Base-by-base conservation (phyloP, 2,113 vertebrate genomes). In the Vanacampus margaritifer region DNA sequence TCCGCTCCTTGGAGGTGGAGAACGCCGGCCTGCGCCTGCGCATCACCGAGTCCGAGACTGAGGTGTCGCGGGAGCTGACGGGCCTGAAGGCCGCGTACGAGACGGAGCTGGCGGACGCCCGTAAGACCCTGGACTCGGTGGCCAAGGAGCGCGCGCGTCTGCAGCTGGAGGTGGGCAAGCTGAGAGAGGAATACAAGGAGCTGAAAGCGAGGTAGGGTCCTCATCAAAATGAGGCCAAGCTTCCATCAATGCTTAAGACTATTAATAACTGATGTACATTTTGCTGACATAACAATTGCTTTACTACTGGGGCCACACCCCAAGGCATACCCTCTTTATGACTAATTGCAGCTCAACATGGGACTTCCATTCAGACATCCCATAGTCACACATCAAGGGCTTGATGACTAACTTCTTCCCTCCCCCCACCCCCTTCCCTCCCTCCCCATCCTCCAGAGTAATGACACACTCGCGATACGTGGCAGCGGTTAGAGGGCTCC, bases 21-120 rank as follows among this genome's bases (percentile, higher is more conserved):
- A 99, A 98, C 1, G 94, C 96, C 0, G 94, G 94, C 1, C 88
- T 99, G 75, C 89, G 96, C 3, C 84, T 98, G 65, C 95, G 96
- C 75, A 97, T 99, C 93, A 95, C 95, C 0, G 97, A 99, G 85
- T 97, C 96, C 0, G 97, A 99, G 90, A 94, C 96, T 39, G 96
- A 96, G 89, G 91, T 97, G 79, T 97, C 90, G 86, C 91, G 97
- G 0, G 96, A 98, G 90, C 92, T 98, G 75, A 91, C 93, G 0
- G 95, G 96, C 79, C 93, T 99, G 88, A 98, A 99, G 89, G 89
- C 91, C 3, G 95, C 95, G 50, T 99, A 98, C 2, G 96, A 99
- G 91, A 85, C 92, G 0, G 97, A 99, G 91, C 93, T 99, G 81
- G 93, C 94, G 0, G 96, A 98, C 24, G 97, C 97, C 72, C 94